phyloP scores from a whole-genome alignment of 2,888 invertebrate genomes.

The Tanypteryx hageni region DNA sequence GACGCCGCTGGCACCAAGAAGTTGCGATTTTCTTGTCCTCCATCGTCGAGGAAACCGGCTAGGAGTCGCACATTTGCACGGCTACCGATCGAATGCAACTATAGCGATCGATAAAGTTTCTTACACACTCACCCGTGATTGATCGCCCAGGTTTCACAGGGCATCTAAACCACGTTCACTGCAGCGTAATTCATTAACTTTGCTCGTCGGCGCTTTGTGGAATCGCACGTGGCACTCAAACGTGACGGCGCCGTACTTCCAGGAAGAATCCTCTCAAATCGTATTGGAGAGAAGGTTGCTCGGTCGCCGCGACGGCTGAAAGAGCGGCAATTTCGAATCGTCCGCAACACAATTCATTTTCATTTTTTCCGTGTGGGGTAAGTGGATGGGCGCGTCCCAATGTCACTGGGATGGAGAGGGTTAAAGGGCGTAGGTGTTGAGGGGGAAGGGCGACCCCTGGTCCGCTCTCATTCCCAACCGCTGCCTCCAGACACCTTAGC shows the following conservation, averaged over 20 bases:
- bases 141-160: background rate
- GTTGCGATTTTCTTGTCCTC: background rate
- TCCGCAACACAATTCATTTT: too few relatives aligned
- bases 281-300: background rate
- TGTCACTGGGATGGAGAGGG: too few relatives aligned
- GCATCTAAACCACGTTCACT: background rate
- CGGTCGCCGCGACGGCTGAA: background rate
- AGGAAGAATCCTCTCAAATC: background rate
- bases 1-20: background rate
- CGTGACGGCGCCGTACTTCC: background rate
- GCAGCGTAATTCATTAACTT: background rate
- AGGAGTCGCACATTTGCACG: background rate
- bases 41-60: background rate
- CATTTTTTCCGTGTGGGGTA: too few relatives aligned
- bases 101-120: background rate
- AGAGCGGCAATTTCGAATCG: background rate
- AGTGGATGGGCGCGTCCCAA: too few relatives aligned
- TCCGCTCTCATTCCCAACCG: background rate
- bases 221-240: background rate
- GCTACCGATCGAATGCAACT: background rate
- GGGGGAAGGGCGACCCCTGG: background rate
- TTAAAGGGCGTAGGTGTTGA: too few relatives aligned
- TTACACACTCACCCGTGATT: background rate
- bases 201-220: background rate
- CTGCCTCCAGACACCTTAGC: background rate